Evolutionary conservation across 2,113 vertebrate genomes (phyloP).

Genomic region (Brevimyrus niger): DNA sequence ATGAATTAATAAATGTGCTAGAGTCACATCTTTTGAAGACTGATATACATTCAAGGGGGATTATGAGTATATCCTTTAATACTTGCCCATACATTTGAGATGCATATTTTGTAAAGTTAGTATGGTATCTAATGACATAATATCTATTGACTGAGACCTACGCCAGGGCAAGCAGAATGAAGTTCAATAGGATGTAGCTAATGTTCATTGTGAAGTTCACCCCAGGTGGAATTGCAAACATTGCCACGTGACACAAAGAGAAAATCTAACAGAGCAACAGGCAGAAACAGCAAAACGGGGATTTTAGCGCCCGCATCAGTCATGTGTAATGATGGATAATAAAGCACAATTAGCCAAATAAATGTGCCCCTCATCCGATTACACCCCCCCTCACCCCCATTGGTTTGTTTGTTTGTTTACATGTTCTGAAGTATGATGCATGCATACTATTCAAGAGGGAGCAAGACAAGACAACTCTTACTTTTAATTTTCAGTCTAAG

Average conservation of each 20-base stretch:
- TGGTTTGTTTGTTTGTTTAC: background rate
- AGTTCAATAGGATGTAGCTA: background rate
- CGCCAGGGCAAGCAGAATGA: background rate
- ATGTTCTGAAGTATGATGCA: background rate
- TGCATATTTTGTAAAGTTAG: background rate
- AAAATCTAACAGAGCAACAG: background rate
- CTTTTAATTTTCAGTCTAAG: background rate
- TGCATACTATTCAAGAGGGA: background rate
- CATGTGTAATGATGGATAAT: background rate
- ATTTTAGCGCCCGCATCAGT: background rate
- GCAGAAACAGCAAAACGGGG: background rate
- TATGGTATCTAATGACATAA: background rate
- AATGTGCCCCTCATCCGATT: background rate
- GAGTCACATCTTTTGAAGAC: background rate
- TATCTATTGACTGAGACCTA: background rate
- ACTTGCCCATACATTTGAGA: background rate
- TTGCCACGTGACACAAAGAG: background rate
- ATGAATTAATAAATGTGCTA: conserved; percentile 6
- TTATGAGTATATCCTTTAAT: background rate
- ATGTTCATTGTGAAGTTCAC: background rate
- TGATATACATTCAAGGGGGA: background rate
- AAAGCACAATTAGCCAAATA: background rate
- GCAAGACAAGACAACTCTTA: background rate
- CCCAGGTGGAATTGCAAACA: background rate
- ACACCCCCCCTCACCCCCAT: background rate